Evolutionary conservation across 2,797 vertebrate genomes (phyloP).

Genomic region (Myotis planiceps): DNA sequence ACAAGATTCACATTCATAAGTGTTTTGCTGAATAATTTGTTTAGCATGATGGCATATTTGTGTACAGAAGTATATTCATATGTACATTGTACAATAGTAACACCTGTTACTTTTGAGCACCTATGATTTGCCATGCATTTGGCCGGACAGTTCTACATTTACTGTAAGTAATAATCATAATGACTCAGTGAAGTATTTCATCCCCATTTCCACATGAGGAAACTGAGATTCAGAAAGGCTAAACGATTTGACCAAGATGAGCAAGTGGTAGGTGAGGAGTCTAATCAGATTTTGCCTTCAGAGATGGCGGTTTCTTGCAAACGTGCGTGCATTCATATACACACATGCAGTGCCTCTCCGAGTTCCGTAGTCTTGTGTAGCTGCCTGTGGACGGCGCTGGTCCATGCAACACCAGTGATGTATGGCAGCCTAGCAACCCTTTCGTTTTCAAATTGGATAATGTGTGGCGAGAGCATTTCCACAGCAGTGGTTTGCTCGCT

Average conservation of each 20-base stretch:
- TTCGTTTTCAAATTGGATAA: accelerated
- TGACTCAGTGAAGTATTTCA: background rate
- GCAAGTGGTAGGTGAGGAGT: background rate
- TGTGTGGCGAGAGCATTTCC: accelerated
- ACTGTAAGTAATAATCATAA: background rate
- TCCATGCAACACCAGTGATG: accelerated
- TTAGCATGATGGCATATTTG: background rate
- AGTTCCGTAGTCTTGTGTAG: accelerated
- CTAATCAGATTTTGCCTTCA: background rate
- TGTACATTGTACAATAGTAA: background rate
- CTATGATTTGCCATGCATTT: background rate
- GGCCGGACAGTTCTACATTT: background rate
- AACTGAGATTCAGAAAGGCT: background rate
- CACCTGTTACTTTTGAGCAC: background rate
- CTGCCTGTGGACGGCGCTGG: accelerated
- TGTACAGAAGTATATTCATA: background rate
- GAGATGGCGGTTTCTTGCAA: background rate
- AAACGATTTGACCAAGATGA: background rate
- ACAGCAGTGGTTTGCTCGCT: background rate
- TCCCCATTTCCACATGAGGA: background rate
- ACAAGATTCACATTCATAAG: background rate
- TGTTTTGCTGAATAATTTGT: background rate
- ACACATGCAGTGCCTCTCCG: accelerated
- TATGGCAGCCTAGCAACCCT: accelerated
- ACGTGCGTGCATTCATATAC: accelerated